Conservation (phyloP, 2,113 vertebrate species). For the Chaetura pelagica region DNA sequence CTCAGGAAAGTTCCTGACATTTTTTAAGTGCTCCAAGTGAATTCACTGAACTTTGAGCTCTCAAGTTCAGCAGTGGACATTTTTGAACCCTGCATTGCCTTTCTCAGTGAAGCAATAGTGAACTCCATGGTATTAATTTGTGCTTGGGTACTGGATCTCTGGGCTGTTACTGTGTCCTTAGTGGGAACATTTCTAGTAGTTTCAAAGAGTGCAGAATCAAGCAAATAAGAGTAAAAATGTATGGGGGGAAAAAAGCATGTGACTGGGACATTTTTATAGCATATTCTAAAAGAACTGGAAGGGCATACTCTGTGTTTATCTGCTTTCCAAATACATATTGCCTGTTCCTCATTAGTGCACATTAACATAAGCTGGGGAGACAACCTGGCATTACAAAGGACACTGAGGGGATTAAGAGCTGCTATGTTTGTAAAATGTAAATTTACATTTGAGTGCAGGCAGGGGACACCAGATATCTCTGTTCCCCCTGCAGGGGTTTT, state of each 20-base stretch:
- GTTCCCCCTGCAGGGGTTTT: slow-evolving; percentile 17
- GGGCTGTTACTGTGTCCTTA: not conserved
- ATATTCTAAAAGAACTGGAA: not conserved
- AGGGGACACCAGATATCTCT: slow-evolving; percentile 38
- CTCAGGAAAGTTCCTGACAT: not conserved
- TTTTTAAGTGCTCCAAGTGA: not conserved
- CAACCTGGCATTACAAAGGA: slow-evolving; percentile 17
- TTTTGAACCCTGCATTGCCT: not conserved
- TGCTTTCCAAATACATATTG: slow-evolving; percentile 14
- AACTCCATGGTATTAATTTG: not conserved
- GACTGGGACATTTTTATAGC: not conserved
- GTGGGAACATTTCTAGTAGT: not conserved
- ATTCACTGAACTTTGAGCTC: not conserved
- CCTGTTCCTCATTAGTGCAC: slow-evolving; percentile 35
- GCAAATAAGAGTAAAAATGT: not conserved
- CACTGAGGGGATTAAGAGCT: slow-evolving; percentile 15
- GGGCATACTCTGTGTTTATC: not conserved
- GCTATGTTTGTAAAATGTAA: slow-evolving; percentile 36
- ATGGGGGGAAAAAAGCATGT: accelerated
- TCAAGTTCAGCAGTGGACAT: not conserved
- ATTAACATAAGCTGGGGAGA: slow-evolving; percentile 22
- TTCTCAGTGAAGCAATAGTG: not conserved
- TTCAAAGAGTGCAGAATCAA: not conserved
- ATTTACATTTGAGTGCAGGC: slow-evolving; percentile 24
- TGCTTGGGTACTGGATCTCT: not conserved